phyloP scores from a whole-genome alignment of 2,113 vertebrate genomes.

The Gambusia holbrooki region DNA sequence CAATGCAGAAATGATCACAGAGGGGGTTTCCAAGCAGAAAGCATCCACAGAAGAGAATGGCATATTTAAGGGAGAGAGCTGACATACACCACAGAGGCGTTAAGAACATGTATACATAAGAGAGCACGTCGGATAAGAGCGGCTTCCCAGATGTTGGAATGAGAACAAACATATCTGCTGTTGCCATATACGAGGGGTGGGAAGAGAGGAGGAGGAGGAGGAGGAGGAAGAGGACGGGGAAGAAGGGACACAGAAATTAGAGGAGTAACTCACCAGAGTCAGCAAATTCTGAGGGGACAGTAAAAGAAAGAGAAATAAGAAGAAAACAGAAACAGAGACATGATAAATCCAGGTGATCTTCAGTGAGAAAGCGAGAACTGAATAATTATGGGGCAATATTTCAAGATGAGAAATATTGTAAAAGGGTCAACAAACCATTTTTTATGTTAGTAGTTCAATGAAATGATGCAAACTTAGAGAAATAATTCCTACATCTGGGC shows the following conservation, averaged over 20 bases:
- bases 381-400: slow-evolving; percentile 29
- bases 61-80: slow-evolving; percentile 38
- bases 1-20: slow-evolving; percentile 65
- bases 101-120: slow-evolving; percentile 56
- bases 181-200: neutral
- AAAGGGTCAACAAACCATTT: neutral
- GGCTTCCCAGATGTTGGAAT: slow-evolving; percentile 61
- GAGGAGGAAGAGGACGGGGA: neutral
- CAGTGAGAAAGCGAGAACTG: slow-evolving; percentile 38
- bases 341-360: slow-evolving; percentile 71
- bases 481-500: neutral
- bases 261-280: slow-evolving; percentile 84
- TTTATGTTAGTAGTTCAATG: neutral
- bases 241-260: slow-evolving; percentile 62
- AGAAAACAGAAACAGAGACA: slow-evolving; percentile 73
- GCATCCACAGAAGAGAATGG: slow-evolving; percentile 69
- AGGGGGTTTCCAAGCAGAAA: slow-evolving; percentile 57
- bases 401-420: neutral
- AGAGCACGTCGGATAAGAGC: slow-evolving; percentile 45
- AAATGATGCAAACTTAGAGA: neutral
- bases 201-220: neutral
- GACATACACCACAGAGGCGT: slow-evolving; percentile 53
- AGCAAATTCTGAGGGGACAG: slow-evolving; percentile 84
- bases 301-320: slow-evolving; percentile 65
- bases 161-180: slow-evolving; percentile 61